These are phyloP conservation scores for Coturnix japonica DNA, from an alignment of 2,113 vertebrate genomes.

Conservation along the genomic window DNA sequence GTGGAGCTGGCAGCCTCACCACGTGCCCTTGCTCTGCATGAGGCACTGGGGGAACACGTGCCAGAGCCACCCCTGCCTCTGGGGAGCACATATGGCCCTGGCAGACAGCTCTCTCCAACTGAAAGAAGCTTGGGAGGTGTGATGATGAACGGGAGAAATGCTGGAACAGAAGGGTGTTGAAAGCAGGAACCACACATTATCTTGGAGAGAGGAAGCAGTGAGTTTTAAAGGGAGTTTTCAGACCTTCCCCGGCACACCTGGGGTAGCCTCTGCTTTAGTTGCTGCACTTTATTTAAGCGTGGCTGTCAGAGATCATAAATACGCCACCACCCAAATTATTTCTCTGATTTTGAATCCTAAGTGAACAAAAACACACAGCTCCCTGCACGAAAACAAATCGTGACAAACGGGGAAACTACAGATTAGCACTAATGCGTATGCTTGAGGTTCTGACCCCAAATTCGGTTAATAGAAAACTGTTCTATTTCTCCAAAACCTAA, in stretches of 20 bases:
- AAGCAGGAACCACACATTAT: not conserved
- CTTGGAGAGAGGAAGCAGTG: not conserved
- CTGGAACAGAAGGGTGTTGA: not conserved
- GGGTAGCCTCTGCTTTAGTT: not conserved
- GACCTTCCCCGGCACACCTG: not conserved
- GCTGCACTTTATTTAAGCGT: not conserved
- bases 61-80: constrained; percentile 24
- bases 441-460: constrained; percentile 37
- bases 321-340: constrained; percentile 19
- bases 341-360: constrained; percentile 42
- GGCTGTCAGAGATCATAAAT: not conserved
- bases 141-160: constrained; percentile 36
- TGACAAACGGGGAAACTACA: constrained; percentile 30
- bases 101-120: constrained; percentile 30
- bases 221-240: not conserved
- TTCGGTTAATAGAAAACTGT: constrained; percentile 17
- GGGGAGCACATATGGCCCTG: not conserved
- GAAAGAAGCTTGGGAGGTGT: not conserved
- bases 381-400: constrained; percentile 60
- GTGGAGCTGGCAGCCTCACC: not conserved
- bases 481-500: constrained; percentile 52
- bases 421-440: constrained; percentile 25
- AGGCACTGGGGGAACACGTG: not conserved
- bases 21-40: not conserved
- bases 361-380: not conserved